Evolutionary conservation across 2,797 vertebrate species (phyloP).

Genomic region (Chelonia mydas): DNA sequence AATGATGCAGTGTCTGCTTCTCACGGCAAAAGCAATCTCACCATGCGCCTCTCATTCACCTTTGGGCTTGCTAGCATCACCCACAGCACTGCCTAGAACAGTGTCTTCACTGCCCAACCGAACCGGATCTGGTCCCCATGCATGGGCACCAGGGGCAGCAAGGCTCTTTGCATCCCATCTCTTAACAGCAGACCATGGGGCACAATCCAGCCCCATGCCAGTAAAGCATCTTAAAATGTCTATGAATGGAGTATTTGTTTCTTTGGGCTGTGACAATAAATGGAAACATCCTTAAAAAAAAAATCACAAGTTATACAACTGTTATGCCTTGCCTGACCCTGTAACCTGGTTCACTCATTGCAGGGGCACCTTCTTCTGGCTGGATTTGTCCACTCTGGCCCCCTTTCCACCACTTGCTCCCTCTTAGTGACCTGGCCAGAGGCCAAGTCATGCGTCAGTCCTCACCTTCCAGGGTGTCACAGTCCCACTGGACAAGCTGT

Average conservation of each 20-base stretch:
- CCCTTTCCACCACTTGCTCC: too few relatives aligned
- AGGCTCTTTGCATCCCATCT: too few relatives aligned
- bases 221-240: not conserved
- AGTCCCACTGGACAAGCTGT: too few relatives aligned
- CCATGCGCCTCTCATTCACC: not conserved
- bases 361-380: not conserved
- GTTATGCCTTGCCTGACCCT: not conserved
- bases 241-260: too few relatives aligned
- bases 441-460: too few relatives aligned
- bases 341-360: not conserved
- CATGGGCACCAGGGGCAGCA: not conserved
- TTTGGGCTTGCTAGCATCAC: not conserved
- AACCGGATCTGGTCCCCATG: not conserved
- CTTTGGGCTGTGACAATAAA: not conserved
- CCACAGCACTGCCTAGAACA: not conserved
- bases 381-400: too few relatives aligned
- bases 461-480: too few relatives aligned
- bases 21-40: not conserved
- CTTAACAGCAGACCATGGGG: too few relatives aligned
- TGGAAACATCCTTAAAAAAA: too few relatives aligned
- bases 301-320: too few relatives aligned
- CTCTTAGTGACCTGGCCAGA: too few relatives aligned
- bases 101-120: not conserved
- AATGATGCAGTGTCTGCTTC: fast-evolving
- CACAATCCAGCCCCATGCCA: not conserved